These are phyloP conservation scores for Hypothenemus hampei DNA, from an alignment of 1,140 invertebrate species.

Conservation along the genomic window DNA sequence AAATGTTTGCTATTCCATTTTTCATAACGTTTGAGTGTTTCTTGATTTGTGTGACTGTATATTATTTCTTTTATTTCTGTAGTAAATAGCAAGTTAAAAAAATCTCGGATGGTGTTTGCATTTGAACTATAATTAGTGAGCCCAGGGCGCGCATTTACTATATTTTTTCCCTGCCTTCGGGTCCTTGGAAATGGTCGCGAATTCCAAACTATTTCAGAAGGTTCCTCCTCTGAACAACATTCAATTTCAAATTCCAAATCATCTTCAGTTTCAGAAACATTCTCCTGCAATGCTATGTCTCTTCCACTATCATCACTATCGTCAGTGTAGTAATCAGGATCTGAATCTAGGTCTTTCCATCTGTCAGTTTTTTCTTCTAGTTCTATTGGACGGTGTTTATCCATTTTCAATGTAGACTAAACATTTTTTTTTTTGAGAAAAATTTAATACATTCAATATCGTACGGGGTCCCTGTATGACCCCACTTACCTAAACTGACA, in stretches of 20 bases:
- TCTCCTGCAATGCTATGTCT: neutral
- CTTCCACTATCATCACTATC: neutral
- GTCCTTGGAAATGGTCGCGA: too few species aligned
- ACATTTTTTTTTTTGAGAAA: too few species aligned
- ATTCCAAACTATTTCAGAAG: too few species aligned
- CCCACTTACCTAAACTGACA: too few species aligned
- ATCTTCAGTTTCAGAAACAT: neutral
- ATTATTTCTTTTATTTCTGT: conserved; percentile 1
- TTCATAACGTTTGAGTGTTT: neutral
- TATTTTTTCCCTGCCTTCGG: neutral
- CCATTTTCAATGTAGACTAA: neutral
- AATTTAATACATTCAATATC: too few species aligned
- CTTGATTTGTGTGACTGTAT: neutral
- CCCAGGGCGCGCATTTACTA: neutral
- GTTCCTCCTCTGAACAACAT: neutral
- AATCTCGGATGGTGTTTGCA: neutral
- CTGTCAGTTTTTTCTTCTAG: neutral
- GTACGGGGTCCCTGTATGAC: too few species aligned
- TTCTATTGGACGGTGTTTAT: neutral
- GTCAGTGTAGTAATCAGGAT: neutral
- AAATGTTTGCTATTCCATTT: neutral
- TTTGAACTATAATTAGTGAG: neutral
- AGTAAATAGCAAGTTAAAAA: neutral
- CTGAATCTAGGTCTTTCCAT: neutral
- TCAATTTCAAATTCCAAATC: neutral